These are phyloP conservation scores for Adrianichthys oophorus DNA, from an alignment of 2,797 vertebrate genomes.

Conservation along the genomic window DNA sequence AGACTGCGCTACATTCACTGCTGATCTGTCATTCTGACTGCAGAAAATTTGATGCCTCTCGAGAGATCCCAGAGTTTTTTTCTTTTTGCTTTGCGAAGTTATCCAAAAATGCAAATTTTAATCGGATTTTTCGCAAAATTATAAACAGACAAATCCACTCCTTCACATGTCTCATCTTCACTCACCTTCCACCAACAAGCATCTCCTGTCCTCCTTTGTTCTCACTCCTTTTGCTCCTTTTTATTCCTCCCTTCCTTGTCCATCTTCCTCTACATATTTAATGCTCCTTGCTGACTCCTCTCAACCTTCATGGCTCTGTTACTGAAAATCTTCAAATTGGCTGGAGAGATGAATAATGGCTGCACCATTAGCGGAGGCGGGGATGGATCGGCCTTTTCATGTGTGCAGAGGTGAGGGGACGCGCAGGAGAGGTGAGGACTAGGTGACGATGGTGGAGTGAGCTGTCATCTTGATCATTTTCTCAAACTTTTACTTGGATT, in stretches of 20 bases:
- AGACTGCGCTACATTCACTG: slow-evolving; percentile 52
- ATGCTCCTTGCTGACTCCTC: slow-evolving; percentile 75
- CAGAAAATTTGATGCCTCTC: slow-evolving; percentile 29
- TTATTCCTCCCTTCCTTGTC: slow-evolving; percentile 66
- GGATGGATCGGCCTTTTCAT: slow-evolving; percentile 83
- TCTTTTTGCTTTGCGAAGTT: slow-evolving; percentile 1
- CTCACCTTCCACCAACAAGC: slow-evolving; percentile 30
- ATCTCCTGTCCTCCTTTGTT: slow-evolving; percentile 53
- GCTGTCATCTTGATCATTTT: slow-evolving; percentile 28
- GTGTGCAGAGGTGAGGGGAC: slow-evolving; percentile 68
- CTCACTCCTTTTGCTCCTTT: slow-evolving; percentile 54
- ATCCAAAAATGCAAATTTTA: slow-evolving; percentile 47
- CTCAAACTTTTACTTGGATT: slow-evolving; percentile 45
- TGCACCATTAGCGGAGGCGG: slow-evolving; percentile 79
- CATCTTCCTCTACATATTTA: slow-evolving; percentile 83
- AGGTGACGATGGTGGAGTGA: slow-evolving; percentile 10
- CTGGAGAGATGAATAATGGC: slow-evolving; percentile 90
- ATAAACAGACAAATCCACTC: slow-evolving; percentile 29
- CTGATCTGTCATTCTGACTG: slow-evolving; percentile 38
- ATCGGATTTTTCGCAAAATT: slow-evolving; percentile 43
- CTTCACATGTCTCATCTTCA: slow-evolving; percentile 10
- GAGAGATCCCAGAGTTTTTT: slow-evolving; percentile 11
- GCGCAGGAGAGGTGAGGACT: slow-evolving; percentile 59
- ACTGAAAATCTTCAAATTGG: slow-evolving; percentile 79
- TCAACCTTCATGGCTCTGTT: slow-evolving; percentile 65